phyloP scores from a whole-genome alignment of 2,888 invertebrate species.

The Clepsis dumicolana region DNA sequence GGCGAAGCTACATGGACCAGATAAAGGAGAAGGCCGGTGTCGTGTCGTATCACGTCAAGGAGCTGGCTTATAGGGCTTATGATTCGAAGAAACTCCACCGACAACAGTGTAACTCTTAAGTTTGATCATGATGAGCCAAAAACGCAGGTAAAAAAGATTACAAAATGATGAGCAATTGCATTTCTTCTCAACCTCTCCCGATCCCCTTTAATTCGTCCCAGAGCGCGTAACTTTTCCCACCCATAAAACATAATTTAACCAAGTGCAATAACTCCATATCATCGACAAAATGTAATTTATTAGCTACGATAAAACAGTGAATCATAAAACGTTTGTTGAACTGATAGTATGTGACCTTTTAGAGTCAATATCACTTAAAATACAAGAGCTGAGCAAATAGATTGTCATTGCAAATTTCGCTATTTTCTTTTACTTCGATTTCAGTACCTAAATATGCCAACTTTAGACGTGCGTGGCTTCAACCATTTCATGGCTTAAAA shows the following conservation, averaged over 20 bases:
- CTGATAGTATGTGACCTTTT: constrained; percentile 66
- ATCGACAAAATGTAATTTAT: constrained; percentile 40
- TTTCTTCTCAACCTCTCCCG: neutral
- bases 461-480: too few relatives aligned
- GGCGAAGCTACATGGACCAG: too few relatives aligned
- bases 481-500: too few relatives aligned
- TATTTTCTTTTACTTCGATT: neutral
- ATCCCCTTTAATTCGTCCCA: neutral
- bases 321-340: constrained; percentile 56
- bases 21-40: too few relatives aligned
- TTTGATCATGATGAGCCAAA: too few relatives aligned
- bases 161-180: too few relatives aligned
- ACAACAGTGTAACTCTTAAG: too few relatives aligned
- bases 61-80: too few relatives aligned
- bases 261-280: constrained; percentile 37
- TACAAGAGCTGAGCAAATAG: constrained; percentile 2
- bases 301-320: constrained; percentile 30
- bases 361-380: constrained; percentile 48
- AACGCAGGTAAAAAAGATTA: too few relatives aligned
- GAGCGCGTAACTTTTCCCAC: neutral
- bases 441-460: too few relatives aligned
- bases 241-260: constrained; percentile 22
- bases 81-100: too few relatives aligned
- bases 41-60: too few relatives aligned
- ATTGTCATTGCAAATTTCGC: constrained; percentile 4